These are phyloP conservation scores for Brachypterus glaber DNA, from an alignment of 2,888 invertebrate species.

Conservation along the genomic window DNA sequence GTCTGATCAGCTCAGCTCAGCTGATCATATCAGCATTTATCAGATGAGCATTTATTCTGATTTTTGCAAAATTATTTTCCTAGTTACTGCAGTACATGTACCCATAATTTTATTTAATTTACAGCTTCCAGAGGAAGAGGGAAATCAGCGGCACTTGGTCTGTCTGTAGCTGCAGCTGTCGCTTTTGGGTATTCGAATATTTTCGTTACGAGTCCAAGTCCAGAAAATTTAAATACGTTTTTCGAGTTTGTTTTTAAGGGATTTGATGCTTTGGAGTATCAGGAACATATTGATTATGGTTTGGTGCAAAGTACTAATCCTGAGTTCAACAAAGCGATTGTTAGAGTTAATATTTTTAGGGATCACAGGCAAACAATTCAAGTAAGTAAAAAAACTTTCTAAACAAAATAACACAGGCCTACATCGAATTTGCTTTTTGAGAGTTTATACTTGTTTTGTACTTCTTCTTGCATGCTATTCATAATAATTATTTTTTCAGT, in stretches of 20 bases:
- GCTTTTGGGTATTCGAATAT: slow-evolving; percentile 80
- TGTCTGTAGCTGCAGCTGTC: slow-evolving; percentile 80
- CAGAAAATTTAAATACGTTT: slow-evolving; percentile 94
- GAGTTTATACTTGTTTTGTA: too few species aligned
- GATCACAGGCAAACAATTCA: slow-evolving; percentile 91
- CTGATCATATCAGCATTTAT: too few species aligned
- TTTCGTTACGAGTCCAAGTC: slow-evolving; percentile 95
- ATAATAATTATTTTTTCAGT: too few species aligned
- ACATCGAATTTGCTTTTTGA: too few species aligned
- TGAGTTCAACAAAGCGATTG: slow-evolving; percentile 92
- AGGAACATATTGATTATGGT: slow-evolving; percentile 94
- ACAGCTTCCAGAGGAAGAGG: slow-evolving; percentile 95
- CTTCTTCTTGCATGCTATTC: too few species aligned
- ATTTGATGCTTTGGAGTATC: slow-evolving; percentile 85
- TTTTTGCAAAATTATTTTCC: too few species aligned
- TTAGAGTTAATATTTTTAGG: slow-evolving; percentile 82
- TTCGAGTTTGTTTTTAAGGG: slow-evolving; percentile 97
- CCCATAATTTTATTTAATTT: too few species aligned
- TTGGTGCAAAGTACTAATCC: slow-evolving; percentile 90
- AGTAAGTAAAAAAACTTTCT: too few species aligned
- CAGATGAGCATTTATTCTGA: too few species aligned
- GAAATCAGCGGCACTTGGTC: slow-evolving; percentile 93
- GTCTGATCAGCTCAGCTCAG: too few species aligned
- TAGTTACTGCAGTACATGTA: too few species aligned
- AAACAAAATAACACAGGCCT: too few species aligned